A percentile compares a stretch with the other conserved stretches of the same genome.
Evolutionary conservation across 2,888 invertebrate species (phyloP).

Genomic region (Hydropsyche betteni): DNA sequence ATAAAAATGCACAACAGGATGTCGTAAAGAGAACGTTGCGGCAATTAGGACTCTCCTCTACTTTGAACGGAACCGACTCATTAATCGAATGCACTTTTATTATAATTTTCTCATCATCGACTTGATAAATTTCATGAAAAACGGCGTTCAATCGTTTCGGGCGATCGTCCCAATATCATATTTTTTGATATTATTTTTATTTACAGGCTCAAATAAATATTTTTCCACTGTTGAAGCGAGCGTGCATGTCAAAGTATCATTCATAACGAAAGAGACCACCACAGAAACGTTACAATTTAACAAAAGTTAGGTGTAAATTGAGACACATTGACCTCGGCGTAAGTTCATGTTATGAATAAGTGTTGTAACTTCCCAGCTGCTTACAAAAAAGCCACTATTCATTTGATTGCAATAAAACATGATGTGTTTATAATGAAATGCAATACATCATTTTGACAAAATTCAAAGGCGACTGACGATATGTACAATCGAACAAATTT

Average conservation of each 20-base stretch:
- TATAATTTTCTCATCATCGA: no score
- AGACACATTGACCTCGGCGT: constrained; percentile 46
- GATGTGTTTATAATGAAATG: no score
- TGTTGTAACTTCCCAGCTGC: background rate
- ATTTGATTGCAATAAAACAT: no score
- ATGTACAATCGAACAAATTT: no score
- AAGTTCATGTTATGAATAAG: constrained; percentile 40
- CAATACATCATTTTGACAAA: background rate
- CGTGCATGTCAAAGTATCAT: constrained; percentile 49
- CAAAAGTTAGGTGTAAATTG: constrained; percentile 52
- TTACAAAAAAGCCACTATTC: no score
- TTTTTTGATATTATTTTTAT: no score
- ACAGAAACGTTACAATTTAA: constrained; percentile 50
- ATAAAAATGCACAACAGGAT: constrained; percentile 5
- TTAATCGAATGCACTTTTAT: no score
- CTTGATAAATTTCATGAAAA: background rate
- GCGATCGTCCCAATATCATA: no score
- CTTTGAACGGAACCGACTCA: no score
- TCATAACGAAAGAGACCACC: constrained; percentile 46
- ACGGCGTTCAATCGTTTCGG: background rate
- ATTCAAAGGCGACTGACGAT: no score
- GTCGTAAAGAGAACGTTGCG: constrained; percentile 17
- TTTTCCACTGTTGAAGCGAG: background rate
- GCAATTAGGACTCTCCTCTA: no score
- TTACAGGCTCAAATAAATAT: no score